Evolutionary conservation across 1,140 invertebrate genomes (phyloP).

Genomic region (Sycophaga agraensis): DNA sequence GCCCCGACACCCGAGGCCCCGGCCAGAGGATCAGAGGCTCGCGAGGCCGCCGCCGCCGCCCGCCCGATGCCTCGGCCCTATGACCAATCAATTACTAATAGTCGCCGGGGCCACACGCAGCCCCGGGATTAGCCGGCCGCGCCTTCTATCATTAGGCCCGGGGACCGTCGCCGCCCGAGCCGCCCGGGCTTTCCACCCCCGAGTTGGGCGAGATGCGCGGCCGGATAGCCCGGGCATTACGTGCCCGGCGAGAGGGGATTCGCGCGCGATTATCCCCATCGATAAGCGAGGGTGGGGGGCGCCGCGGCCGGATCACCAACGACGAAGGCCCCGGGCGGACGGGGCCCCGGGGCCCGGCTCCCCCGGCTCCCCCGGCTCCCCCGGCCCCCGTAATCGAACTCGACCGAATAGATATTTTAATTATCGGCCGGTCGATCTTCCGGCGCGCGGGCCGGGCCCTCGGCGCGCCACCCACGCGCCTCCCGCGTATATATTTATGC

Average conservation of each 20-base stretch:
- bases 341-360: neutral
- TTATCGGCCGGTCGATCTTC: conserved; percentile 17
- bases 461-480: conserved; percentile 15
- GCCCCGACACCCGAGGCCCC: conserved; percentile 11
- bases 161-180: neutral
- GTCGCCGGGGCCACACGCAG: conserved; percentile 42
- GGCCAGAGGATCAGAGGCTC: conserved; percentile 1
- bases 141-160: conserved; percentile 4
- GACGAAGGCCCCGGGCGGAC: conserved; percentile 14
- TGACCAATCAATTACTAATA: conserved; percentile 55
- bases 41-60: conserved; percentile 12
- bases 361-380: neutral
- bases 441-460: neutral
- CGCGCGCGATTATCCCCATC: conserved; percentile 23
- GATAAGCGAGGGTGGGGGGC: conserved; percentile 19
- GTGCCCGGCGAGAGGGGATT: conserved; percentile 13
- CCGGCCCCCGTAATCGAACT: conserved; percentile 23
- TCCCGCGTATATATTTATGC: neutral
- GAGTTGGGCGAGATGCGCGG: conserved; percentile 1
- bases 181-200: neutral
- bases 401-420: conserved; percentile 31
- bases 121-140: conserved; percentile 42
- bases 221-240: conserved; percentile 15
- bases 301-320: conserved; percentile 17
- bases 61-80: too few relatives aligned